Evolutionary conservation across 2,888 invertebrate genomes (phyloP).

Genomic region (Chaitophorus viminalis): DNA sequence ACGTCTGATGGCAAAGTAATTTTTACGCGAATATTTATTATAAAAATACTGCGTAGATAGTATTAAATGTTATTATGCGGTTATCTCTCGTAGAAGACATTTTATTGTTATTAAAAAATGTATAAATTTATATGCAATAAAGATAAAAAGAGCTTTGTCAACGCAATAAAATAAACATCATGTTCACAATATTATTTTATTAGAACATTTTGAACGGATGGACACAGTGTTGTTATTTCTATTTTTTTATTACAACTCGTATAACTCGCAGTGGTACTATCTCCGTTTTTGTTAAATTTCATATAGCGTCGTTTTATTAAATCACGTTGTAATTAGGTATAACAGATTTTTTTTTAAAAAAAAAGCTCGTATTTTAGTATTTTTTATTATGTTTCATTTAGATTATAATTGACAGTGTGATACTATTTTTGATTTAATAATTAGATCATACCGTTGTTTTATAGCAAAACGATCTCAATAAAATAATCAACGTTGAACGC

Average conservation of each 20-base stretch:
- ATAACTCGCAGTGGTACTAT: background rate
- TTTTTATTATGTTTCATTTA: background rate
- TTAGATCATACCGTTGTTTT: too few relatives aligned
- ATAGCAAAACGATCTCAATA: too few relatives aligned
- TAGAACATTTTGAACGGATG: slow-evolving; percentile 1
- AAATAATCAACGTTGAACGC: too few relatives aligned
- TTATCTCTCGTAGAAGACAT: background rate
- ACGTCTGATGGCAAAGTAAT: background rate
- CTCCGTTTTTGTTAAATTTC: slow-evolving; percentile 18
- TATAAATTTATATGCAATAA: background rate
- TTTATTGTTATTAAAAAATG: slow-evolving; percentile 23
- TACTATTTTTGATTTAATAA: too few relatives aligned
- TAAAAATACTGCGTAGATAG: background rate
- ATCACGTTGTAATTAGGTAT: slow-evolving; percentile 22
- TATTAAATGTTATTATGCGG: background rate
- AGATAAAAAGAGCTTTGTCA: background rate
- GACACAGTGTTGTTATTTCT: background rate
- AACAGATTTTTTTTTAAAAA: slow-evolving; percentile 7
- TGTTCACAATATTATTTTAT: background rate
- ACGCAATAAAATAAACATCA: slow-evolving; percentile 6
- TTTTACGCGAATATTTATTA: background rate
- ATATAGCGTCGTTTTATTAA: slow-evolving; percentile 15
- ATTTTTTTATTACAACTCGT: slow-evolving; percentile 8
- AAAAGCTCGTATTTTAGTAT: background rate
- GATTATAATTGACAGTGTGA: background rate